phyloP scores from a whole-genome alignment of 2,888 invertebrate genomes.

The Leptura quadrifasciata region DNA sequence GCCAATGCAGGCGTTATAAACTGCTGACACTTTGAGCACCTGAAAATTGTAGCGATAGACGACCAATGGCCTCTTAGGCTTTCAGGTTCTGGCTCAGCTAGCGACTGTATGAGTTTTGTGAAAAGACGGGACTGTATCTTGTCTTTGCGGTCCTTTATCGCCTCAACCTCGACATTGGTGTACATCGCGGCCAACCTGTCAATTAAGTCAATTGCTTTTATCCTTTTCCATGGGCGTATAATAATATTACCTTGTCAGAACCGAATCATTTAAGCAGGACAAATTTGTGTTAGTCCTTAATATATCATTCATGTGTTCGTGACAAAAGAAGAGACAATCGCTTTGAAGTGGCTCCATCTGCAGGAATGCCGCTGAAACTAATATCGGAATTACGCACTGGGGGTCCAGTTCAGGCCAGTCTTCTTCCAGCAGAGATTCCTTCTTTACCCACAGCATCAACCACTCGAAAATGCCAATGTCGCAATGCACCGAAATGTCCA shows the following conservation, averaged over 20 bases:
- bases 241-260: constrained; percentile 76
- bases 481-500: constrained; percentile 97
- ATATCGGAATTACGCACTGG: constrained; percentile 91
- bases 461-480: constrained; percentile 97
- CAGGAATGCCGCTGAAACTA: constrained; percentile 95
- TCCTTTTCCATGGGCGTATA: background rate
- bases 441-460: constrained; percentile 97
- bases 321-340: constrained; percentile 91
- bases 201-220: constrained; percentile 26
- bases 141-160: constrained; percentile 90
- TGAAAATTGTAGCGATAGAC: constrained; percentile 85
- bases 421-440: constrained; percentile 80
- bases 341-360: constrained; percentile 94
- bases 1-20: constrained; percentile 83
- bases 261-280: constrained; percentile 89
- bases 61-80: constrained; percentile 87
- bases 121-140: constrained; percentile 90
- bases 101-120: constrained; percentile 86
- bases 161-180: constrained; percentile 90
- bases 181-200: constrained; percentile 89
- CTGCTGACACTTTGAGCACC: constrained; percentile 85
- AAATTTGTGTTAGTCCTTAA: constrained; percentile 90
- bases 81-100: constrained; percentile 86
- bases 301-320: constrained; percentile 90
- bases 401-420: constrained; percentile 85